Evolutionary conservation across 2,113 vertebrate genomes (phyloP).

Genomic region (Callaeas wilsoni): DNA sequence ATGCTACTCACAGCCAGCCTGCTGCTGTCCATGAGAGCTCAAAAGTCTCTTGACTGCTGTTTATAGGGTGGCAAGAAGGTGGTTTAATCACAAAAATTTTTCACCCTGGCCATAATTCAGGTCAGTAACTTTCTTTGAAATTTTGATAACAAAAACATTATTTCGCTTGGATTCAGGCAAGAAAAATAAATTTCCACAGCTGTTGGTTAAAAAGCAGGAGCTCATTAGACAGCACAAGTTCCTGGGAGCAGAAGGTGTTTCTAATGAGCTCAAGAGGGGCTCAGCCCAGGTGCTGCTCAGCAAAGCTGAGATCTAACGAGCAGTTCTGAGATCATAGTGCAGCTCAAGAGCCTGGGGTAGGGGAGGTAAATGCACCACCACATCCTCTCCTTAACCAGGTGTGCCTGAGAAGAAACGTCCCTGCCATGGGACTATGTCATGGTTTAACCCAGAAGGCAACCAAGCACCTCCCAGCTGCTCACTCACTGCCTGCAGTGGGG

Average conservation of each 20-base stretch:
- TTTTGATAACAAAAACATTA: neutral
- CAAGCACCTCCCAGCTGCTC: neutral
- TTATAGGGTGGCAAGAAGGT: neutral
- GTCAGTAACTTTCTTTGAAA: neutral
- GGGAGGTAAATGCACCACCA: neutral
- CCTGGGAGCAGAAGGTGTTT: neutral
- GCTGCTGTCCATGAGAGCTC: neutral
- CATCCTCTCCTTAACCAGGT: neutral
- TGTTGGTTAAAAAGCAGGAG: neutral
- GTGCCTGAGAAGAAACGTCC: neutral
- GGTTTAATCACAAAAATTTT: neutral
- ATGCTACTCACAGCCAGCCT: neutral
- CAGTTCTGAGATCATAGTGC: neutral
- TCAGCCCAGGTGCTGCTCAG: neutral
- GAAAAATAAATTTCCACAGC: neutral
- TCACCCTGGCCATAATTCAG: neutral
- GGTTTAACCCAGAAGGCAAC: neutral
- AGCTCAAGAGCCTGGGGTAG: neutral
- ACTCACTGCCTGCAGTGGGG: fast-evolving
- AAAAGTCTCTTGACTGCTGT: fast-evolving
- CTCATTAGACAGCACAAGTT: neutral
- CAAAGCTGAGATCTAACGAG: fast-evolving
- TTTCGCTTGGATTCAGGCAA: neutral
- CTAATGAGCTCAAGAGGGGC: neutral
- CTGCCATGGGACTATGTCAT: neutral